Evolutionary conservation across 2,113 vertebrate genomes (phyloP).

Genomic region (Brachyhypopomus gauderio): DNA sequence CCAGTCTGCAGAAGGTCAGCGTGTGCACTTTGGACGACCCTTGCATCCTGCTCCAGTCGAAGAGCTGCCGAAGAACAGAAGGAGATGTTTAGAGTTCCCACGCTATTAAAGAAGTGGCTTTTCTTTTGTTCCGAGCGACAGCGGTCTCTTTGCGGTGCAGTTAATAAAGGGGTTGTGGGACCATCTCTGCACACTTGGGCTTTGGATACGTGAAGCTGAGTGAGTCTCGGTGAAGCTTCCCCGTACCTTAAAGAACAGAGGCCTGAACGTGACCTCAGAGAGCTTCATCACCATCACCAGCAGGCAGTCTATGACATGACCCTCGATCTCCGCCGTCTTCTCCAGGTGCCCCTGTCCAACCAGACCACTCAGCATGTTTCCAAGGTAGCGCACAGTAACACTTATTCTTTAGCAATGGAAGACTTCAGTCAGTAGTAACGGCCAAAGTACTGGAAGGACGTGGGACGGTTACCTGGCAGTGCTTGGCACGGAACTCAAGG

Average conservation of each 20-base stretch:
- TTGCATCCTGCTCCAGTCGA: constrained; percentile 89
- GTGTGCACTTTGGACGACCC: constrained; percentile 77
- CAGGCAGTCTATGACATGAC: constrained; percentile 83
- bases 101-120: too few species aligned
- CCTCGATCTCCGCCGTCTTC: constrained; percentile 79
- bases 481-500: constrained; percentile 84
- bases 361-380: not conserved
- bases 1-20: constrained; percentile 87
- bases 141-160: too few species aligned
- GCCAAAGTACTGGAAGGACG: too few species aligned
- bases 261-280: constrained; percentile 92
- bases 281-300: constrained; percentile 93
- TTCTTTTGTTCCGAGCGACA: too few species aligned
- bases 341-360: constrained; percentile 80
- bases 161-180: too few species aligned
- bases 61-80: constrained; percentile 76
- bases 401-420: not conserved
- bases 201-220: too few species aligned
- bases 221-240: not conserved
- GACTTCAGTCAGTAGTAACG: too few species aligned
- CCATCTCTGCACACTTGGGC: too few species aligned
- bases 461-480: constrained; percentile 74
- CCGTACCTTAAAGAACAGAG: constrained; percentile 93
- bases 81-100: not conserved
- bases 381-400: not conserved